A percentile compares a stretch with the other conserved stretches of the same genome.
These are phyloP conservation scores for Calliphora vicina DNA, from an alignment of 1,140 invertebrate genomes.

Conservation along the genomic window DNA sequence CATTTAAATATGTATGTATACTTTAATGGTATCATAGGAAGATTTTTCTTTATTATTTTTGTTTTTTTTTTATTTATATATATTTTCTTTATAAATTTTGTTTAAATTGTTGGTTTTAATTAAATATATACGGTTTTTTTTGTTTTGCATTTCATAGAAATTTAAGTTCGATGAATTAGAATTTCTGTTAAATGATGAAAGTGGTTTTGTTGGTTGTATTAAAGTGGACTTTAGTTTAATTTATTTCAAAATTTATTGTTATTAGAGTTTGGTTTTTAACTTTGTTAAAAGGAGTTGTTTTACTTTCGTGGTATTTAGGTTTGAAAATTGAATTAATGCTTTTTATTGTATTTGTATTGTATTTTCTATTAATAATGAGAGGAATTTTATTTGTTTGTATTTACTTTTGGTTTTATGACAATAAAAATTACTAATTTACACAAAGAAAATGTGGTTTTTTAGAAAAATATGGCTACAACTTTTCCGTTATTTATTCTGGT, in stretches of 20 bases:
- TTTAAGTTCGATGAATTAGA: slow-evolving; percentile 32
- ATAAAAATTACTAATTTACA: not conserved
- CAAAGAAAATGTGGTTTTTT: not conserved
- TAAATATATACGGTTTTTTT: not conserved
- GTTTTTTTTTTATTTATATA: slow-evolving; percentile 2
- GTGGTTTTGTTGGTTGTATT: not conserved
- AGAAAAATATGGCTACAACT: too few relatives aligned
- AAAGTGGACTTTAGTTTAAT: slow-evolving; percentile 5
- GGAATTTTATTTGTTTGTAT: not conserved
- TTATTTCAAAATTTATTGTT: not conserved
- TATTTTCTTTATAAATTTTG: slow-evolving; percentile 17
- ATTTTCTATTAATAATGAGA: not conserved
- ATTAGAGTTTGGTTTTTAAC: not conserved
- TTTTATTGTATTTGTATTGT: too few relatives aligned
- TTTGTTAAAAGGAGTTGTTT: not conserved
- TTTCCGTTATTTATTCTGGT: too few relatives aligned
- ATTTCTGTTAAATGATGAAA: not conserved
- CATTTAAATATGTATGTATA: slow-evolving; percentile 27
- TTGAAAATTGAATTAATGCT: too few relatives aligned
- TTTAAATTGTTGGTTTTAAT: not conserved
- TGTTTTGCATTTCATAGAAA: slow-evolving; percentile 23
- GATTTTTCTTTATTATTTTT: slow-evolving; percentile 17
- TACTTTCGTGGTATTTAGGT: not conserved
- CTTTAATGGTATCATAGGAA: slow-evolving; percentile 22
- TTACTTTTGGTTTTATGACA: not conserved